These are phyloP conservation scores for Xanthia icteritia DNA, from an alignment of 2,888 invertebrate genomes.

Conservation along the genomic window DNA sequence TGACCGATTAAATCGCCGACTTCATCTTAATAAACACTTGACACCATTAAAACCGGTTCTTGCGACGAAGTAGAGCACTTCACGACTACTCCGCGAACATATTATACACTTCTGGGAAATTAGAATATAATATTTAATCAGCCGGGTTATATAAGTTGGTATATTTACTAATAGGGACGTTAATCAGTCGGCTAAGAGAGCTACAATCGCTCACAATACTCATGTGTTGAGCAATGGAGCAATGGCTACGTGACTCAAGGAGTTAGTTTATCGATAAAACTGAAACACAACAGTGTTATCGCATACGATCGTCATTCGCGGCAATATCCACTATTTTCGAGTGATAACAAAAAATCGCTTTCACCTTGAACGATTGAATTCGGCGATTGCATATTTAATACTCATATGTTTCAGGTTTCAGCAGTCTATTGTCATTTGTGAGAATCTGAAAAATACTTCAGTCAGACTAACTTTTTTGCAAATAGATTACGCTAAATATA, in stretches of 20 bases:
- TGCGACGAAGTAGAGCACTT: constrained; percentile 60
- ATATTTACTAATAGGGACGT: constrained; percentile 64
- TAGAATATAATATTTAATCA: constrained; percentile 61
- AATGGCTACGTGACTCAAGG: constrained; percentile 88
- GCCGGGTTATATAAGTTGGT: constrained; percentile 58
- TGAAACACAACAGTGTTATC: constrained; percentile 86
- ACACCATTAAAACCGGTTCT: constrained; percentile 67
- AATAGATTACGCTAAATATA: constrained; percentile 30
- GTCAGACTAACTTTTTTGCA: background rate
- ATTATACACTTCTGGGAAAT: constrained; percentile 58
- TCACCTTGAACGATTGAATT: constrained; percentile 81
- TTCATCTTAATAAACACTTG: constrained; percentile 70
- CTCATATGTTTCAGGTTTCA: constrained; percentile 31
- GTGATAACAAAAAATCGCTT: constrained; percentile 77
- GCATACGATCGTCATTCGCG: constrained; percentile 79
- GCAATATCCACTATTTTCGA: constrained; percentile 79
- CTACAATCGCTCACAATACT: constrained; percentile 70
- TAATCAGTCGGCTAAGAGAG: constrained; percentile 59
- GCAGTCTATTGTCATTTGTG: background rate
- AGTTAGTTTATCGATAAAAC: constrained; percentile 81
- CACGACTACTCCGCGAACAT: constrained; percentile 50
- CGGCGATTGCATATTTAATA: constrained; percentile 43
- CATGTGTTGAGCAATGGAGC: constrained; percentile 78
- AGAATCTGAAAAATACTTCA: constrained; percentile 4
- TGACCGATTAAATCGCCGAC: constrained; percentile 64